phyloP scores from a whole-genome alignment of 2,888 invertebrate species.

The Cancer borealis region DNA sequence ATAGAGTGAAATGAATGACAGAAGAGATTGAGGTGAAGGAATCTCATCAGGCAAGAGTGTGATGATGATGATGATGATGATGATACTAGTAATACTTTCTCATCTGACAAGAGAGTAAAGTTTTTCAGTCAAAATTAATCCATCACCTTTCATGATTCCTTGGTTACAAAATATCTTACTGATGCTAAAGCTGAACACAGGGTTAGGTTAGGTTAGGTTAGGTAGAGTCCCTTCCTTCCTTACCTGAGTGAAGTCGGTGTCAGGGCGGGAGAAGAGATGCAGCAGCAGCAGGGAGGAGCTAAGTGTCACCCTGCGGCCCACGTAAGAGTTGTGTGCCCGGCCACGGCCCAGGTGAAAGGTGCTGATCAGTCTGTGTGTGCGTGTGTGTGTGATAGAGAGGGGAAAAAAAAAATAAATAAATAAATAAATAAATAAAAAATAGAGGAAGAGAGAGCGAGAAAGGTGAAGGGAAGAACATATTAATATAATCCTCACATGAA shows the following conservation, averaged over 20 bases:
- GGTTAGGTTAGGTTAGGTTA: too few species aligned
- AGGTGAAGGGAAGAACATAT: neutral
- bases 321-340: conserved; percentile 69
- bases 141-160: neutral
- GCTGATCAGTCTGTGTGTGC: conserved; percentile 57
- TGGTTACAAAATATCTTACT: neutral
- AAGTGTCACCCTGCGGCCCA: conserved; percentile 68
- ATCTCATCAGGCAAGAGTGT: too few species aligned
- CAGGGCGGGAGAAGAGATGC: conserved; percentile 60
- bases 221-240: neutral
- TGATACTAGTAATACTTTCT: neutral
- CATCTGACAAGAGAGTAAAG: neutral
- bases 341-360: conserved; percentile 71
- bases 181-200: neutral
- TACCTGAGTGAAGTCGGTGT: conserved; percentile 53
- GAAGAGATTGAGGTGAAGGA: too few species aligned
- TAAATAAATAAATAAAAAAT: too few species aligned
- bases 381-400: neutral
- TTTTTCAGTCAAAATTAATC: neutral
- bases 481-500: neutral
- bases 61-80: too few species aligned
- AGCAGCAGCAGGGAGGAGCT: conserved; percentile 53
- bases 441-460: too few species aligned
- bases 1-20: too few species aligned
- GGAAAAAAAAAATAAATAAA: too few species aligned